phyloP scores from a whole-genome alignment of 2,797 vertebrate species.

The Cryptoprocta ferox region DNA sequence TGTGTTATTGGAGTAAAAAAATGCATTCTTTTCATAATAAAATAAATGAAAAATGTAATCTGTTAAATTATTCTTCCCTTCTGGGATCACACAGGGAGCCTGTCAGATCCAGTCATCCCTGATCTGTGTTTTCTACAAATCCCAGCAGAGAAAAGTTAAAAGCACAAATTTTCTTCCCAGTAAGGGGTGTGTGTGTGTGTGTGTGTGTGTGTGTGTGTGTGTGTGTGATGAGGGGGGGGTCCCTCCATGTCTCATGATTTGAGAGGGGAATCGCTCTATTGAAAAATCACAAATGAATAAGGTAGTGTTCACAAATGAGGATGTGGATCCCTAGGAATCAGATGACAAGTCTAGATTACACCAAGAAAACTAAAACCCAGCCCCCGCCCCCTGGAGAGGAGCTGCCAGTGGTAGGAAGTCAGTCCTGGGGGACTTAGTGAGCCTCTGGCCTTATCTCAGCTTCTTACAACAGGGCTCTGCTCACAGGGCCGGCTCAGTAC shows the following conservation, averaged over 20 bases:
- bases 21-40: neutral
- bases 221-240: neutral
- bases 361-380: neutral
- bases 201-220: too few species aligned
- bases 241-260: neutral
- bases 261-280: neutral
- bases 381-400: neutral
- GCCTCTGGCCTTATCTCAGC: neutral
- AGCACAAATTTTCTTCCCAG: neutral
- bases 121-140: neutral
- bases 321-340: neutral
- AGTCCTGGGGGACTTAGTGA: fast-evolving
- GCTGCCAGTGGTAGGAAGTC: too few species aligned
- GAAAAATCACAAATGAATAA: neutral
- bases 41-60: neutral
- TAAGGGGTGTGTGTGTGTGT: too few species aligned
- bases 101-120: neutral
- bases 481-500: neutral
- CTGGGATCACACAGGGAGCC: neutral
- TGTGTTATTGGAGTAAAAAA: neutral
- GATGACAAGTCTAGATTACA: neutral
- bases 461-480: neutral
- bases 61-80: neutral
- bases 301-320: neutral
- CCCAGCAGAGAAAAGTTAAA: neutral